phyloP scores from a whole-genome alignment of 92 coral and sea anemone genomes.

The Parazoanthus swiftii region DNA sequence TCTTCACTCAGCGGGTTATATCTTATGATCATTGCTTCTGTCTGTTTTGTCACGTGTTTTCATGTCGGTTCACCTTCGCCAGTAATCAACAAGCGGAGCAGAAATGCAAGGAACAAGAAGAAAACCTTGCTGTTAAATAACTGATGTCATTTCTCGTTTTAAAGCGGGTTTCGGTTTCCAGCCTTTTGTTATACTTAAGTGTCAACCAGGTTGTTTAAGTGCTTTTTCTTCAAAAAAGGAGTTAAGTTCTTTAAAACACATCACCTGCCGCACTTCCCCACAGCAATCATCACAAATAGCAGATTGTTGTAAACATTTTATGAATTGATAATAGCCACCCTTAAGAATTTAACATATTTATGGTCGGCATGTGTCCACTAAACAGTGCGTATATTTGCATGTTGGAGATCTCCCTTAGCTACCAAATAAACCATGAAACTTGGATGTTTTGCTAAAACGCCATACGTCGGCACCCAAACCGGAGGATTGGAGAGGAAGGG shows the following conservation, averaged over 20 bases:
- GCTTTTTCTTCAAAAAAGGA: background rate
- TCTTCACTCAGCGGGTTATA: no score
- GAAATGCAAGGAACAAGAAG: background rate
- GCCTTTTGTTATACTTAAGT: background rate
- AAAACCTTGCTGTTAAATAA: background rate
- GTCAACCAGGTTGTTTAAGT: background rate
- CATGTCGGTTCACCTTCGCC: no score
- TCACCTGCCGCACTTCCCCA: constrained; percentile 5
- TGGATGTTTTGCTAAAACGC: background rate
- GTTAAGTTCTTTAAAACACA: background rate
- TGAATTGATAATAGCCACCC: constrained; percentile 18
- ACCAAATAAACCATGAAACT: background rate
- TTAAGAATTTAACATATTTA: constrained; percentile 3
- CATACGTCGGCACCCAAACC: background rate
- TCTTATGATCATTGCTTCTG: no score
- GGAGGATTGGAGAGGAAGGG: background rate
- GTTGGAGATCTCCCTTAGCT: constrained; percentile 38
- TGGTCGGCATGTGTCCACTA: background rate
- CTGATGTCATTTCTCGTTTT: background rate
- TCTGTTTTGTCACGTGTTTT: no score
- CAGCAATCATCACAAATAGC: background rate
- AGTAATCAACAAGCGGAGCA: no score
- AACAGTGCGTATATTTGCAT: constrained; percentile 20
- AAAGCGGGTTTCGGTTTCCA: background rate
- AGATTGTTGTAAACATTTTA: constrained; percentile 20